Evolutionary conservation across 2,888 invertebrate species (phyloP).

Genomic region (Eubasilissa splendida): DNA sequence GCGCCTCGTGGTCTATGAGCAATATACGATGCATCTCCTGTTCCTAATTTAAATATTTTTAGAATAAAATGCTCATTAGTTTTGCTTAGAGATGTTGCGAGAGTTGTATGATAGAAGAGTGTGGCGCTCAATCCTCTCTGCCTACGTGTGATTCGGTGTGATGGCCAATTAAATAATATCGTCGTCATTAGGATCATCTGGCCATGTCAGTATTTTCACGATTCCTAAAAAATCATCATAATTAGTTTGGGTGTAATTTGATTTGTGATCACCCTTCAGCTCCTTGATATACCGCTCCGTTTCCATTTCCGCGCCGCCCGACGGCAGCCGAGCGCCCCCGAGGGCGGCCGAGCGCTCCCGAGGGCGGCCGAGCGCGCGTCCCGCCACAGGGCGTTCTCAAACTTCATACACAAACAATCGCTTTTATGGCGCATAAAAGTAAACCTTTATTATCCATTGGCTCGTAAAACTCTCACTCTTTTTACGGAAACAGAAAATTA

Average conservation of each 20-base stretch:
- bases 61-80: too few relatives aligned
- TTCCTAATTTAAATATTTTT: too few relatives aligned
- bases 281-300: neutral
- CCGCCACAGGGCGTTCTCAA: conserved; percentile 63
- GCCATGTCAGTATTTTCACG: too few relatives aligned
- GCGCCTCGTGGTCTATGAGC: too few relatives aligned
- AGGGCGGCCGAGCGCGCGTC: conserved; percentile 1
- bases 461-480: conserved; percentile 69
- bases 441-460: conserved; percentile 72
- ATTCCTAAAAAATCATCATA: too few relatives aligned
- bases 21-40: too few relatives aligned
- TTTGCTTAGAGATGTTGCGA: too few relatives aligned
- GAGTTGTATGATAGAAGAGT: too few relatives aligned
- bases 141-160: neutral
- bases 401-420: conserved; percentile 67
- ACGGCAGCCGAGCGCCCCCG: conserved; percentile 12
- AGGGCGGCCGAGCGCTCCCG: neutral
- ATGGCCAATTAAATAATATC: neutral
- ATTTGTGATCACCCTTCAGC: conserved; percentile 12
- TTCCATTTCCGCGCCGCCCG: conserved; percentile 1
- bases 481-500: conserved; percentile 54
- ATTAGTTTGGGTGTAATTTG: too few relatives aligned
- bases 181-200: neutral
- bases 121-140: too few relatives aligned
- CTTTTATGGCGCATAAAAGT: conserved; percentile 74